Evolutionary conservation across 2,888 invertebrate species (phyloP).

Genomic region (Phengaris arion): DNA sequence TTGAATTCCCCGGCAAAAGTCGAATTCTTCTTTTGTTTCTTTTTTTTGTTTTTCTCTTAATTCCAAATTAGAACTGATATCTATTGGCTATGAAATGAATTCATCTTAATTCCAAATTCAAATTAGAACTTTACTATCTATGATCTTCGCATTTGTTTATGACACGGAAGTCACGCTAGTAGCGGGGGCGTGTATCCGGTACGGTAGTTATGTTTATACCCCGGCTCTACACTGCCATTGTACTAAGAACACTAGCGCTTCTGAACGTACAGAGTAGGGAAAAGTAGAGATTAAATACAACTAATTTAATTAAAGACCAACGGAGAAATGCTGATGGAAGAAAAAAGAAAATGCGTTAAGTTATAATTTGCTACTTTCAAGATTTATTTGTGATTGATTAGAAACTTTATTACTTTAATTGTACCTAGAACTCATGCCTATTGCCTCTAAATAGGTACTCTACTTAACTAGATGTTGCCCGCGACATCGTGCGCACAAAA

Average conservation of each 20-base stretch:
- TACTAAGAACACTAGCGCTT: conserved; percentile 62
- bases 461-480: no score
- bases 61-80: background rate
- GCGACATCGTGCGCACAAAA: no score
- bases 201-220: conserved; percentile 45
- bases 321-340: no score
- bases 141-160: conserved; percentile 15
- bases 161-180: conserved; percentile 11
- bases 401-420: no score
- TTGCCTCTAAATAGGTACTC: no score
- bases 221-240: conserved; percentile 47
- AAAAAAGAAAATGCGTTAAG: no score
- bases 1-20: no score
- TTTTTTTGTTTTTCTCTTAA: background rate
- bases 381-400: no score
- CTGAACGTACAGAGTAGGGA: conserved; percentile 45
- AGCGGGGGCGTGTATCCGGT: conserved; percentile 42
- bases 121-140: conserved; percentile 17
- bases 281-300: background rate
- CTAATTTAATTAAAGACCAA: no score
- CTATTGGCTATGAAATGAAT: background rate
- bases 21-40: no score
- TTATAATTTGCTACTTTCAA: no score
- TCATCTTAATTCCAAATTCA: background rate
- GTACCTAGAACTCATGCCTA: no score